These are phyloP conservation scores for Nomada ferruginata DNA, from an alignment of 2,888 invertebrate genomes.

Conservation along the genomic window DNA sequence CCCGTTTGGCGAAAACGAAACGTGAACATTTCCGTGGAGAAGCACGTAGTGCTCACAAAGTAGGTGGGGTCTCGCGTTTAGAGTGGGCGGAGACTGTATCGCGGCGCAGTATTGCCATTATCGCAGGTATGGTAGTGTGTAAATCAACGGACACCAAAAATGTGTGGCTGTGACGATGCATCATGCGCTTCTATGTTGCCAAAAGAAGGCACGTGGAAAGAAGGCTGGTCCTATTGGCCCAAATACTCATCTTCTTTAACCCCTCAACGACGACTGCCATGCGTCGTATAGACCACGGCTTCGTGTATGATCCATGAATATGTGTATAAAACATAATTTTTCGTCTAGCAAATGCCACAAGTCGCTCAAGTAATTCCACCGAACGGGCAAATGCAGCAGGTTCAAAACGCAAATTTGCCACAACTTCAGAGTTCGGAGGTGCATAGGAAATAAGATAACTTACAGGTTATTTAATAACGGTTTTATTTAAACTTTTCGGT, in stretches of 20 bases:
- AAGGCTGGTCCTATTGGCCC: no score
- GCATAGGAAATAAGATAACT: slow-evolving; percentile 49
- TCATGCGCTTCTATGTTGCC: slow-evolving; percentile 74
- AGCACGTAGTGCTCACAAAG: slow-evolving; percentile 77
- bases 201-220: no score
- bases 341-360: slow-evolving; percentile 87
- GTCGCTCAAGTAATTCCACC: slow-evolving; percentile 94
- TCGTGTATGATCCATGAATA: no score
- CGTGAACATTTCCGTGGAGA: slow-evolving; percentile 41
- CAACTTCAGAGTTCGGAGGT: slow-evolving; percentile 83
- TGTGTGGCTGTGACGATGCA: slow-evolving; percentile 84
- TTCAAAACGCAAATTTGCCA: slow-evolving; percentile 91
- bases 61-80: slow-evolving; percentile 82
- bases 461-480: background rate
- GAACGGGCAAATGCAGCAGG: slow-evolving; percentile 94
- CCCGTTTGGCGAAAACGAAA: slow-evolving; percentile 32
- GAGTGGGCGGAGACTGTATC: slow-evolving; percentile 82
- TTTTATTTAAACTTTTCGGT: slow-evolving; percentile 21
- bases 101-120: slow-evolving; percentile 71
- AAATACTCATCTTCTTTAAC: no score
- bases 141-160: slow-evolving; percentile 60
- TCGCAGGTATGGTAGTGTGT: slow-evolving; percentile 62
- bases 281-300: no score
- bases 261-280: no score
- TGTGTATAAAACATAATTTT: slow-evolving; percentile 6